Percentiles rank a stretch among this genome's conserved stretches.
Conservation (phyloP, 1,140 invertebrate genomes). For the Littorina saxatilis region DNA sequence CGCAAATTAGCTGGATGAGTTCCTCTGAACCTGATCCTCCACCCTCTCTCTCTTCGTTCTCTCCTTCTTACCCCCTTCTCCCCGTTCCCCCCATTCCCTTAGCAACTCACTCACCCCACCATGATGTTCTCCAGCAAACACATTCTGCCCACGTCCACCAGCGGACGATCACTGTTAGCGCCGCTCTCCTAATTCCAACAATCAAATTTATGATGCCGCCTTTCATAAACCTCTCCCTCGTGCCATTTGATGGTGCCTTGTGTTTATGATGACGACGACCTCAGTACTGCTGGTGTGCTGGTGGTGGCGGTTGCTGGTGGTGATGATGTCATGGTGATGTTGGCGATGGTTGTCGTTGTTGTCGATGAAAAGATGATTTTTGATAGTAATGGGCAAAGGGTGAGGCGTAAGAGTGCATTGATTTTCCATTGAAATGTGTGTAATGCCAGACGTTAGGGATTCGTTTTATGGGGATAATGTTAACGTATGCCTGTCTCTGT, state of each 20-base stretch:
- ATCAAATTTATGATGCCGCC: conserved; percentile 9
- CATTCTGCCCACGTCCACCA: too few species aligned
- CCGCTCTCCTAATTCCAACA: background rate
- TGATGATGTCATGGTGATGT: background rate
- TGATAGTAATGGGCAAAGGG: background rate
- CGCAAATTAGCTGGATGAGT: conserved; percentile 24
- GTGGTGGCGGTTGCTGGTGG: too few species aligned
- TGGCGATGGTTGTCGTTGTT: background rate
- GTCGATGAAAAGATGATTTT: background rate
- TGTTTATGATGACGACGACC: background rate
- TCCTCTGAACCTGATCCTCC: conserved; percentile 5
- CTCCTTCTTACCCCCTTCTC: background rate
- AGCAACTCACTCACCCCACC: too few species aligned
- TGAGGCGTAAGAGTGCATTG: background rate
- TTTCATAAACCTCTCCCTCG: background rate
- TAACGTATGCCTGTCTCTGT: too few species aligned
- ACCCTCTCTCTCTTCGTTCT: background rate
- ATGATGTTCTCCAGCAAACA: too few species aligned
- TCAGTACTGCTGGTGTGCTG: background rate
- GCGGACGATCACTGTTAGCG: too few species aligned
- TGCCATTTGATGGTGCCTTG: background rate
- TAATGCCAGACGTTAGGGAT: too few species aligned
- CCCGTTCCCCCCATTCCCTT: background rate
- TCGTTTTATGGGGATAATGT: too few species aligned
- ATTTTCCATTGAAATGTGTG: too few species aligned